A percentile compares a stretch with the other conserved stretches of the same genome.
Evolutionary conservation across 1,140 invertebrate genomes (phyloP).

Genomic region (Atta colombica): DNA sequence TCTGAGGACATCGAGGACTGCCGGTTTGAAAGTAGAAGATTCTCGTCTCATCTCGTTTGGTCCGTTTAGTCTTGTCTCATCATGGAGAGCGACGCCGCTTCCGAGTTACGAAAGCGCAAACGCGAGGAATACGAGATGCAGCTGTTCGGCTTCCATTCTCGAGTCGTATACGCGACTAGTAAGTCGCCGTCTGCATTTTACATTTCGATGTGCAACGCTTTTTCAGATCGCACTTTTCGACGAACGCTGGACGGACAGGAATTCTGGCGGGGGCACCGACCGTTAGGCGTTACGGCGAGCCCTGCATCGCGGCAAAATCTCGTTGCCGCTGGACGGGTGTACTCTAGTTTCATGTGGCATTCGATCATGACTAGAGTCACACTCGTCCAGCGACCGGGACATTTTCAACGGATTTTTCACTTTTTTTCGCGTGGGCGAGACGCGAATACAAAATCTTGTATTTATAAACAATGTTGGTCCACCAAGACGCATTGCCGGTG

Average conservation of each 20-base stretch:
- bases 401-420: constrained; percentile 64
- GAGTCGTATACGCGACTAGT: constrained; percentile 79
- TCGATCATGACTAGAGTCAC: constrained; percentile 85
- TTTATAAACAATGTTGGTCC: not conserved
- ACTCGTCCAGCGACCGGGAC: constrained; percentile 83
- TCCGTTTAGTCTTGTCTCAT: not conserved
- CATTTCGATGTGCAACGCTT: constrained; percentile 55
- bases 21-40: not conserved
- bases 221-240: constrained; percentile 64
- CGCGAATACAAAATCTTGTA: not conserved
- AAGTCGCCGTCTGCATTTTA: constrained; percentile 75
- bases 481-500: not conserved
- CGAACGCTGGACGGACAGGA: too few species aligned
- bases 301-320: constrained; percentile 39
- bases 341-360: constrained; percentile 83
- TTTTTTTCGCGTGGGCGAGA: constrained; percentile 3
- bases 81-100: constrained; percentile 65
- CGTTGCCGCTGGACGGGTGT: constrained; percentile 79
- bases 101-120: constrained; percentile 75
- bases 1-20: not conserved
- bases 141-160: constrained; percentile 82
- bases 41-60: constrained; percentile 6
- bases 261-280: not conserved
- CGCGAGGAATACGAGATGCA: constrained; percentile 84
- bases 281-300: not conserved